Base-by-base conservation (phyloP, 2,797 vertebrate genomes). In the Florisuga fusca region DNA sequence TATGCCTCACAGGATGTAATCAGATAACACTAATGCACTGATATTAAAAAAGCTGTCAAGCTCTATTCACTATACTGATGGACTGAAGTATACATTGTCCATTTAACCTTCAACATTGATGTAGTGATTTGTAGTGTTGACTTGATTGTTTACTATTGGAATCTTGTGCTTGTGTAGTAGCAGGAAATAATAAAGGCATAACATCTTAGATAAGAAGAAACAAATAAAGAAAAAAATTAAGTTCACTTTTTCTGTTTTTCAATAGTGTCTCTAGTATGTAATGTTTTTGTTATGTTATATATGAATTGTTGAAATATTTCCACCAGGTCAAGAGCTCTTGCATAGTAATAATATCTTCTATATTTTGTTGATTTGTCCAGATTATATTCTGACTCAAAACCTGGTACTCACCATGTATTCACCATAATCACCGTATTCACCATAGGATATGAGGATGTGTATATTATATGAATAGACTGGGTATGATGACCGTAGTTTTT, bases 71-170 rank as follows among this genome's bases (percentile, higher is more conserved):
- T 50, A 19, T 34, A 5, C 31, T 45, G 46, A 68, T 48, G 34
- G 79, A 63, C 68, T 76, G 63, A 72, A 66, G 31, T 53, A 21
- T 20, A 7, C 34, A 22, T 8, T 67, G 61, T 78, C 64, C n/a
- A 4, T 92, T 95, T 87, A 80, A 58, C 67, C 76, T 96, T 95
- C 61, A 87, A 12, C 38, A 69, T 12, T 72, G 55, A 62, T 53
- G 20, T n/a, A 69, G 20, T 69, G 36, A 67, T 92, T 66, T 95
- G 34, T 69, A 66, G 71, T n/a, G 50, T 64, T 83, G 58, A n/a
- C 18, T 48, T 72, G 36, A 19, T 89, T 9, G 84, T 92, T 55
- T 57, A 64, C 84, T 94, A 83, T 21, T 80, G 54, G 68, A 93
- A 68, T 29, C 50, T 54, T n/a, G 27, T 93, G 33, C 45, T 92